phyloP scores from a whole-genome alignment of 2,888 invertebrate species.

The Enchytraeus crypticus region DNA sequence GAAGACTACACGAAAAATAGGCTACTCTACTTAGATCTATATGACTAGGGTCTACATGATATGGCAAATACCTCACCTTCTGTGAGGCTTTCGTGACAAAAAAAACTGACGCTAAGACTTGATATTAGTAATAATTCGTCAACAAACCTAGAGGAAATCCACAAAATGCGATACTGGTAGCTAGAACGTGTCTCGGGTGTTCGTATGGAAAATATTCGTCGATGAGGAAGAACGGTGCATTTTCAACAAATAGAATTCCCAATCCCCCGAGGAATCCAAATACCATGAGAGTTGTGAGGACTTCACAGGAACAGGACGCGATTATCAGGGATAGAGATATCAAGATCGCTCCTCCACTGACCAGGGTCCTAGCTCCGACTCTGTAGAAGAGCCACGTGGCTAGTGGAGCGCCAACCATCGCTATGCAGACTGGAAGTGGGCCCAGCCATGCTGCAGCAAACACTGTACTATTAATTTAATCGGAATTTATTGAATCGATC shows the following conservation, averaged over 20 bases:
- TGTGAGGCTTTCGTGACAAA: too few relatives aligned
- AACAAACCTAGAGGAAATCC: conserved; percentile 27
- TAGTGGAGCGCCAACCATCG: conserved; percentile 16
- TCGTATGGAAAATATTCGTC: conserved; percentile 26
- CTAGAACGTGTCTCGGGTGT: too few relatives aligned
- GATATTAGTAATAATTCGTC: too few relatives aligned
- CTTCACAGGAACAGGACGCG: conserved; percentile 3
- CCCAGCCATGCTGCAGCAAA: conserved; percentile 20
- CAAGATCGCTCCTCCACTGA: conserved; percentile 12
- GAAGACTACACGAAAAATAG: too few relatives aligned
- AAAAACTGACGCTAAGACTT: too few relatives aligned
- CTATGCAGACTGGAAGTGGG: conserved; percentile 12
- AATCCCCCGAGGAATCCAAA: conserved; percentile 23
- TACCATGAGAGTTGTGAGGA: conserved; percentile 14
- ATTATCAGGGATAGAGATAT: conserved; percentile 8
- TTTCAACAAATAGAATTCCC: conserved; percentile 22
- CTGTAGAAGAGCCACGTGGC: conserved; percentile 11
- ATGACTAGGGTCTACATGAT: too few relatives aligned
- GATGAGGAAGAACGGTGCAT: conserved; percentile 25
- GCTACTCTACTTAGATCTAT: too few relatives aligned
- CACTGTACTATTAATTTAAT: too few relatives aligned
- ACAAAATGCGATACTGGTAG: conserved; percentile 27
- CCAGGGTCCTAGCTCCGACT: conserved; percentile 12
- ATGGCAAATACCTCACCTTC: too few relatives aligned
- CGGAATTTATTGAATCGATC: too few relatives aligned